Evolutionary conservation across 1,140 invertebrate species (phyloP).

Genomic region (Eumaeus atala): DNA sequence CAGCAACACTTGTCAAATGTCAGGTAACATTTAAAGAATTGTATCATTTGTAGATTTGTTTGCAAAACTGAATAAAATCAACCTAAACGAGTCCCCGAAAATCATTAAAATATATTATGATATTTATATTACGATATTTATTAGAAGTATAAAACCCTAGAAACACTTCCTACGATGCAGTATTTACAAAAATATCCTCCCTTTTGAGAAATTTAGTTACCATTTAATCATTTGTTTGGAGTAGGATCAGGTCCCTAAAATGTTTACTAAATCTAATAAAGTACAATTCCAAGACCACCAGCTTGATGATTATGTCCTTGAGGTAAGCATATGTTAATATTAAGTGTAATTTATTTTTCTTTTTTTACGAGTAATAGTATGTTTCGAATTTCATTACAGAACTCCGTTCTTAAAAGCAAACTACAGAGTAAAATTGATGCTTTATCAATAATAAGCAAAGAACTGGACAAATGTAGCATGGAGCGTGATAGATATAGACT

Average conservation of each 20-base stretch:
- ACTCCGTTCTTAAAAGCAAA: slow-evolving; percentile 79
- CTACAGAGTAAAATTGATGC: slow-evolving; percentile 88
- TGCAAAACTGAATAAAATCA: too few species aligned
- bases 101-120: too few species aligned
- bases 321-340: slow-evolving; percentile 33
- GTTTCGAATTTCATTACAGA: slow-evolving; percentile 53
- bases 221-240: too few species aligned
- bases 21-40: too few species aligned
- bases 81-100: too few species aligned
- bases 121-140: too few species aligned
- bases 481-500: slow-evolving; percentile 88
- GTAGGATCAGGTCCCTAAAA: slow-evolving; percentile 18
- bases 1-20: too few species aligned
- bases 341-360: slow-evolving; percentile 4
- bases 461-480: slow-evolving; percentile 84
- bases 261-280: slow-evolving; percentile 50
- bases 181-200: too few species aligned
- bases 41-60: too few species aligned
- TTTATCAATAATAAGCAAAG: slow-evolving; percentile 82
- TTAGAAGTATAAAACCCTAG: too few species aligned
- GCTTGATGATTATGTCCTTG: slow-evolving; percentile 59
- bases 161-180: too few species aligned
- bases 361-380: background rate
- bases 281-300: slow-evolving; percentile 64
- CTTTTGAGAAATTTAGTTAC: too few species aligned